phyloP scores from a whole-genome alignment of 2,888 invertebrate genomes.

The Cinara cedri region DNA sequence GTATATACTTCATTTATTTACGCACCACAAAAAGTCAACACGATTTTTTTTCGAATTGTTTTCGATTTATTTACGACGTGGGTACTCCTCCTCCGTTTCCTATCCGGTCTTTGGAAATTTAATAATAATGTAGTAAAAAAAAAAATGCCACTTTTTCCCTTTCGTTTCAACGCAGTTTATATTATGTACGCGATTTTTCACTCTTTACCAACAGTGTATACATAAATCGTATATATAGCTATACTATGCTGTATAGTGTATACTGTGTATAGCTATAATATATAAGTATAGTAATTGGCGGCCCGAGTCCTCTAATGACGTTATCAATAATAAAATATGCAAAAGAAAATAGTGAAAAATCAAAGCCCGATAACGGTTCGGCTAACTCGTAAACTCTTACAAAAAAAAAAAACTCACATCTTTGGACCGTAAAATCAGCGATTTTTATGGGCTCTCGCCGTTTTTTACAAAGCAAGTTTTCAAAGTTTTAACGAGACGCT shows the following conservation, averaged over 20 bases:
- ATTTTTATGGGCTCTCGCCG: conserved; percentile 43
- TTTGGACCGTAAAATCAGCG: conserved; percentile 43
- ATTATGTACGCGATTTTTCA: conserved; percentile 33
- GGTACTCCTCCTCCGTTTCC: not conserved
- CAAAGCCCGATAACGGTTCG: conserved; percentile 54
- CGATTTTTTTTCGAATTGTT: conserved; percentile 3
- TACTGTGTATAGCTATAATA: too few relatives aligned
- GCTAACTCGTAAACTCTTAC: conserved; percentile 37
- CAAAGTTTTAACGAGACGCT: conserved; percentile 53
- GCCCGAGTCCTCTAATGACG: conserved; percentile 47
- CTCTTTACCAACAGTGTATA: conserved; percentile 18
- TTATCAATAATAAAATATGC: conserved; percentile 49
- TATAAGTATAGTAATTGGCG: conserved; percentile 46
- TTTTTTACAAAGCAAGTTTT: conserved; percentile 45
- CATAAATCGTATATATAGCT: too few relatives aligned
- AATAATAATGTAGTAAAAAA: conserved; percentile 37
- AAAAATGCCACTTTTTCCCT: conserved; percentile 39
- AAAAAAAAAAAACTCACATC: conserved; percentile 30
- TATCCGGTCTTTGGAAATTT: conserved; percentile 25
- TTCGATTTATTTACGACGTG: conserved; percentile 17
- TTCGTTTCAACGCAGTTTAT: conserved; percentile 22
- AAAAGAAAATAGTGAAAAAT: conserved; percentile 44
- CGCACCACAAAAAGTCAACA: conserved; percentile 47
- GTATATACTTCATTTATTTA: conserved; percentile 37
- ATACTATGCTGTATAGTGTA: too few relatives aligned